These are phyloP conservation scores for Eupristina koningsbergeri DNA, from an alignment of 1,140 invertebrate genomes.

Conservation along the genomic window DNA sequence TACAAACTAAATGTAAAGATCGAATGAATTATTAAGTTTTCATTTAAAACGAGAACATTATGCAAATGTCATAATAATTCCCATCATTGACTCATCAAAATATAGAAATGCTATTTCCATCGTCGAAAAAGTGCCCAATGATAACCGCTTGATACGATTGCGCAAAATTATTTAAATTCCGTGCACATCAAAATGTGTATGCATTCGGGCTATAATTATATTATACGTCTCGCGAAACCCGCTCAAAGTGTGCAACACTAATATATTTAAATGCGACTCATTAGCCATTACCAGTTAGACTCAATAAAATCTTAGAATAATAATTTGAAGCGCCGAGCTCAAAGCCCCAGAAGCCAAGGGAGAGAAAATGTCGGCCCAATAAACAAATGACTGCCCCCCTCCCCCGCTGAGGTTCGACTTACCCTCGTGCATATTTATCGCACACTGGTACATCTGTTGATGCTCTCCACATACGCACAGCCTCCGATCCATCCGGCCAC, in stretches of 20 bases:
- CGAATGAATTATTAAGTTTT: background rate
- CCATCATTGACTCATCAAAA: background rate
- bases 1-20: background rate
- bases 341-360: background rate
- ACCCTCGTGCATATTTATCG: constrained; percentile 60
- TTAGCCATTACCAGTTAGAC: background rate
- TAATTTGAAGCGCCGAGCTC: background rate
- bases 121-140: no score
- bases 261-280: no score
- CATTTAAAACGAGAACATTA: background rate
- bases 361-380: constrained; percentile 58
- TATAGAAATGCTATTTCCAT: no score
- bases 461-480: constrained; percentile 26
- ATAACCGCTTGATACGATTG: no score
- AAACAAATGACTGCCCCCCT: constrained; percentile 51
- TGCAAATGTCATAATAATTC: background rate
- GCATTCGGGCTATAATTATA: no score
- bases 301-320: constrained; percentile 22
- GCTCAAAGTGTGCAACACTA: no score
- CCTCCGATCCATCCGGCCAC: constrained; percentile 43
- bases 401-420: constrained; percentile 49
- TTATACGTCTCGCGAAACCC: no score
- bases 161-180: no score
- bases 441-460: background rate
- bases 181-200: no score